Evolutionary conservation across 2,888 invertebrate genomes (phyloP), one percentile per base, ranked within the genome.

Genomic region (Malthinus flaveolus): DNA sequence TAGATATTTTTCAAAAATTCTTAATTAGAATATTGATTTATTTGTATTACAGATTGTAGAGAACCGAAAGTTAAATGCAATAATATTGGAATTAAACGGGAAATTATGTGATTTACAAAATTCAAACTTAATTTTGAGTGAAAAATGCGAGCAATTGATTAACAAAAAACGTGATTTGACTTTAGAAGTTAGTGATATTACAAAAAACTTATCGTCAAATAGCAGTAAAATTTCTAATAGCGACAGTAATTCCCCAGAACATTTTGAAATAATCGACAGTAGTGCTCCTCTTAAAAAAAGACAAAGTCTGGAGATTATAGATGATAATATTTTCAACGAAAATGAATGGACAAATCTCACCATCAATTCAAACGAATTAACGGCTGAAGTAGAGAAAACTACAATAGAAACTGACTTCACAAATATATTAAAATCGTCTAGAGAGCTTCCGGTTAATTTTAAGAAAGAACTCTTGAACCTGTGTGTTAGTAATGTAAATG

Each of bases 261-360:
- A 84, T 69, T 86, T 86, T 75, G 86, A 86, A 75, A 84, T 86
- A 68, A 84, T 86, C 63, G 84, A 84, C 49, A 71, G 56, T 35
- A 62, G 52, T 53, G 52, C 63, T 9, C 48, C 53, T 10, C 52
- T 42, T 23, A 69, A 66, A 58, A 70, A 69, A 49, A 67, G 67
- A 44, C 73, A 72, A 13, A 70, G 68, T 61, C 64, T 69, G 32
- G 59, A 64, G 34, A 69, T 66, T 44, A 57, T 68, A 35, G 75
- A 75, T 46, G 77, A 77, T 62, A 75, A 70, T 56, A 67, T 74
- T 39, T 77, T 77, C 0, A 75, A 74, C 56, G 69, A 72, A 32
- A 72, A 66, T 49, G 77, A 78, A 36, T 82, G 82, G 82, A 80
- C 80, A 10, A 78, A 78, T 59, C 72, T 81, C 56, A 51, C 58